Evolutionary conservation across 2,113 vertebrate genomes (phyloP), one percentile per base, ranked within the genome.

Genomic region (Mola mola): DNA sequence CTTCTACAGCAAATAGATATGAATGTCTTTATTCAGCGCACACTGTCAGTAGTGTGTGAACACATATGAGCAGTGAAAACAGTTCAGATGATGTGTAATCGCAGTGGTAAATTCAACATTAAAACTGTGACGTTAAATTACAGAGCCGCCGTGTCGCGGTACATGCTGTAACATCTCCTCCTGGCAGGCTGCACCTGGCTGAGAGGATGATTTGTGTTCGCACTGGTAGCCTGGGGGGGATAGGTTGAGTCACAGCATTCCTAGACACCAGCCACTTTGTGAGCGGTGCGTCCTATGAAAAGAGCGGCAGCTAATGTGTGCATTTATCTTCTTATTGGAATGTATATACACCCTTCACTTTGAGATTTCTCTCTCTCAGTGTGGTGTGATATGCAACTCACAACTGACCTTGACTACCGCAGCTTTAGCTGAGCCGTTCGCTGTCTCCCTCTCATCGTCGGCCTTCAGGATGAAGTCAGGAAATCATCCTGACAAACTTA

Each of bases 21-120:
- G n/a, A n/a, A n/a, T n/a, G n/a, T n/a, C n/a, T n/a, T n/a, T n/a
- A n/a, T n/a, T n/a, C n/a, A n/a, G n/a, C n/a, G n/a, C n/a, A n/a
- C n/a, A n/a, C n/a, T n/a, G n/a, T n/a, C n/a, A n/a, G n/a, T 11
- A 44, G 21, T 24, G 28, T 56, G 44, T 37, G 60, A 51, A 55
- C 24, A 1, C 43, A 72, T 52, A 41, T 60, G 57, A 24, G 48
- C 34, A 47, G 72, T 20, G 44, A 67, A 64, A 71, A 69, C 21
- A 64, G 41, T 74, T 73, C 67, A 78, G 88, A 86, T 88, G 66
- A 81, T 4, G 55, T 2, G 10, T 11, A 34, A 34, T 34, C 13
- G 50, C 26, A 12, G 25, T 21, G 61, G 74, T 89, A 78, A 89
- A 90, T 86, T 81, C 88, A 80, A 87, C 56, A 85, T 81, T 68